Conservation (phyloP, 1,140 invertebrate species). For the Leptinotarsa lineolata region DNA sequence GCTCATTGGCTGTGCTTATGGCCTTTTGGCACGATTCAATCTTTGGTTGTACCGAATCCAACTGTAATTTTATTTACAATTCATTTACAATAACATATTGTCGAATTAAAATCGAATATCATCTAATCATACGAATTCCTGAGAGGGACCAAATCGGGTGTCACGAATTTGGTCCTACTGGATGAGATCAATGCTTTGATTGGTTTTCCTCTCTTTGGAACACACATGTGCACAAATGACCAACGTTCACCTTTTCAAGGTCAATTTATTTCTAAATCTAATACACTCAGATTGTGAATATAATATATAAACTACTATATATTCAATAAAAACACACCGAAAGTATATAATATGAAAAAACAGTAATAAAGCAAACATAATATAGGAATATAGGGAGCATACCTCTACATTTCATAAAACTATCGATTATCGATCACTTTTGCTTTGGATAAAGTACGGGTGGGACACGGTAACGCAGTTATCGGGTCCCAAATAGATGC, state of each 20-base stretch:
- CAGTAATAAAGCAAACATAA: slow-evolving; percentile 41
- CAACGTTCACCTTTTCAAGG: too few species aligned
- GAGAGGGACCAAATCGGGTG: slow-evolving; percentile 44
- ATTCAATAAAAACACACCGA: slow-evolving; percentile 47
- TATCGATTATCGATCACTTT: slow-evolving; percentile 40
- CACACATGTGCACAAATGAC: too few species aligned
- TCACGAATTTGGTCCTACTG: slow-evolving; percentile 35
- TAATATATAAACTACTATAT: slow-evolving; percentile 39
- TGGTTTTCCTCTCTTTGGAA: slow-evolving; percentile 55
- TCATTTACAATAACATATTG: slow-evolving; percentile 31
- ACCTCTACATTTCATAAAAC: slow-evolving; percentile 31
- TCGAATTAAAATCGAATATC: slow-evolving; percentile 23
- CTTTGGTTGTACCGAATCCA: slow-evolving; percentile 48
- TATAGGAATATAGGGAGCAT: background rate
- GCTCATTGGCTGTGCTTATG: slow-evolving; percentile 25
- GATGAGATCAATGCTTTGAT: slow-evolving; percentile 56
- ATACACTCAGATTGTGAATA: slow-evolving; percentile 41
- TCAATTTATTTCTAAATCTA: slow-evolving; percentile 5
- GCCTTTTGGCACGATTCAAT: slow-evolving; percentile 49
- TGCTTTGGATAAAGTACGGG: slow-evolving; percentile 44
- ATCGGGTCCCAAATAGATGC: slow-evolving; percentile 45
- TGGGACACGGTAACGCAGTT: slow-evolving; percentile 28
- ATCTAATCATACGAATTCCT: slow-evolving; percentile 50
- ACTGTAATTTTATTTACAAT: slow-evolving; percentile 43
- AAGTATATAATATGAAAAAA: slow-evolving; percentile 47